Base-by-base conservation (phyloP, 2,797 vertebrate genomes). In the Syngnathus acus region DNA sequence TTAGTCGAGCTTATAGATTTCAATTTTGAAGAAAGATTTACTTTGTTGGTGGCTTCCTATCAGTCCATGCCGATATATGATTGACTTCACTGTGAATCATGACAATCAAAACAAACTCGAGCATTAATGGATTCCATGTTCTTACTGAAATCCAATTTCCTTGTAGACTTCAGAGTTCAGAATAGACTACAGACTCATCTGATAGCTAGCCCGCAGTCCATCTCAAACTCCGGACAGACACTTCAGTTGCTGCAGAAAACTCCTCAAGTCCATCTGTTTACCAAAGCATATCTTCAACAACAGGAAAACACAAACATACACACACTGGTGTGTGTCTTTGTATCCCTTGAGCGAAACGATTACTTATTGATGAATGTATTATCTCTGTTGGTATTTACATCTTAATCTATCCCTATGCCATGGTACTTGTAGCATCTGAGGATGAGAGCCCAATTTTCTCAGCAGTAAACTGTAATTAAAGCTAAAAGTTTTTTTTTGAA, bases 401-500 rank as follows among this genome's bases (percentile, higher is more conserved):
- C 32, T 32, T 32, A 32, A 32, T 32, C 32, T 32, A 38, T 58
- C n/a, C n/a, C n/a, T 17, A 37, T 26, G 10, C 9, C 10, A 5
- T 54, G 5, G 53, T 54, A 11, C 51, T 54, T 8, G 3, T 21
- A 19, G 37, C 42, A 66, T 26, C 5, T 45, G 39, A 59, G 42
- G 21, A 53, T n/a, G 60, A n/a, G 23, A 23, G 13, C 3, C 6
- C 39, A 23, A 9, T 43, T 60, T 65, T 50, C 38, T 42, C 65
- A 13, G 50, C 42, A 50, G 66, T 59, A 67, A 72, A 69, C 64
- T 66, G 65, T 68, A 51, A 23, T 71, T 59, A 53, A n/a, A 75
- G 45, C 65, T 6, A 4, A 76, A 68, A 16, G 13, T 17, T 32
- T 73, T 70, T 17, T 32, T 73, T 70, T 69, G 61, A 64, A 55